Conservation (phyloP, 2,113 vertebrate genomes). For the Callithrix jacchus region DNA sequence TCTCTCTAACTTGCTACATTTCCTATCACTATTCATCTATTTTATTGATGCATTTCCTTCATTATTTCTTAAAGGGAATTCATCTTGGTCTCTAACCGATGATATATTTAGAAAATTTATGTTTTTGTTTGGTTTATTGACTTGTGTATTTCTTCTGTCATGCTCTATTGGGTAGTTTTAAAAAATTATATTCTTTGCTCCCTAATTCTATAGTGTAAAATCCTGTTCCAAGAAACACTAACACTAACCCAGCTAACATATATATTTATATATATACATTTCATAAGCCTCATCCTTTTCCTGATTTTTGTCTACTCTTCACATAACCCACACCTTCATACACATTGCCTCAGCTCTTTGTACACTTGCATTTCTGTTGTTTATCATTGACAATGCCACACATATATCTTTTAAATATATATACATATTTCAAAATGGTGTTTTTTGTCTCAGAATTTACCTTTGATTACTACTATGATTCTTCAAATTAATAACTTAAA, state of each 20-base stretch:
- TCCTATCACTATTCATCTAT: neutral
- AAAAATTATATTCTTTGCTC: constrained; percentile 64
- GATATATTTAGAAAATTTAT: constrained; percentile 64
- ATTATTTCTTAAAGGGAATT: constrained; percentile 53
- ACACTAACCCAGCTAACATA: constrained; percentile 28
- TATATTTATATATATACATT: neutral
- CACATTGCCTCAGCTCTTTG: constrained; percentile 24
- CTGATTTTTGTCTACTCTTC: constrained; percentile 58
- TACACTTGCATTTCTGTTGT: neutral
- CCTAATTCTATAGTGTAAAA: constrained; percentile 40
- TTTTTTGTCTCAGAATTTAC: constrained; percentile 2
- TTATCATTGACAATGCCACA: neutral
- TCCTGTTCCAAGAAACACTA: constrained; percentile 31
- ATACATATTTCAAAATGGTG: neutral
- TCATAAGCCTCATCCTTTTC: constrained; percentile 11
- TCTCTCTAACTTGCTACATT: neutral
- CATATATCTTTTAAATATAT: neutral
- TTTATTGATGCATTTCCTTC: constrained; percentile 61
- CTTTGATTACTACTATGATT: neutral
- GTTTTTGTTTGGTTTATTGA: constrained; percentile 54
- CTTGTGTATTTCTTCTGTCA: constrained; percentile 61
- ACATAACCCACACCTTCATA: constrained; percentile 36
- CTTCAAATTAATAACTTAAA: neutral
- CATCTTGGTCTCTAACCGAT: constrained; percentile 49
- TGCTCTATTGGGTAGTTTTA: constrained; percentile 60